These are phyloP conservation scores for Morinoia aosen DNA, from an alignment of 2,888 invertebrate genomes.

Conservation along the genomic window DNA sequence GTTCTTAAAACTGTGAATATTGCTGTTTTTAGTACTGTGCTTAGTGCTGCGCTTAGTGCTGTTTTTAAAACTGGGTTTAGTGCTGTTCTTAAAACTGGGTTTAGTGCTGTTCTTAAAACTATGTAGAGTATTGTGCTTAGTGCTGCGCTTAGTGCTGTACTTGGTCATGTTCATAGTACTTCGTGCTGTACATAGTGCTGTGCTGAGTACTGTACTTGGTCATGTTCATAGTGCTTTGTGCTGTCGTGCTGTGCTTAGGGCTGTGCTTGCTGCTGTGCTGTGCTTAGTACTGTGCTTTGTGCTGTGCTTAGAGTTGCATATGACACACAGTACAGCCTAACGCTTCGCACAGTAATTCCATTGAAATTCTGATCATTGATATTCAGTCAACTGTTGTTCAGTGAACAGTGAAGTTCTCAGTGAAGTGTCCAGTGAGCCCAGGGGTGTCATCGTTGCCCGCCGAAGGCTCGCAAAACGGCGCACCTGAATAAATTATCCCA, in stretches of 20 bases:
- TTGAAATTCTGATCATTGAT: too few species aligned
- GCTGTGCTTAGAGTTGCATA: not conserved
- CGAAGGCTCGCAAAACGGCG: too few species aligned
- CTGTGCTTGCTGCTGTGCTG: not conserved
- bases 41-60: not conserved
- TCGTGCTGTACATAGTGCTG: not conserved
- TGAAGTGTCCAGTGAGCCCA: not conserved
- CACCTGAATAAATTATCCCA: too few species aligned
- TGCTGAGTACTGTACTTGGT: not conserved
- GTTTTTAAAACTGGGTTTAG: too few species aligned
- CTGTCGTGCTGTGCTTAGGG: not conserved
- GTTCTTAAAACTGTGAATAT: not conserved
- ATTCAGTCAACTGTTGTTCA: too few species aligned
- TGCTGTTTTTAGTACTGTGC: not conserved
- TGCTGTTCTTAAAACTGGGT: too few species aligned
- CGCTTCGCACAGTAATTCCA: too few species aligned
- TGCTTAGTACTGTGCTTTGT: not conserved
- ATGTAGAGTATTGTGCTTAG: not conserved
- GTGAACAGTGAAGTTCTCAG: too few species aligned
- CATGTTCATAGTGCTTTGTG: not conserved
- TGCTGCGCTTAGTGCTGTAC: not conserved
- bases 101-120: too few species aligned
- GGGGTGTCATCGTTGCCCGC: too few species aligned
- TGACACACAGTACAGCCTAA: not conserved
- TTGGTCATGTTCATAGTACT: too few species aligned